Conservation (phyloP, 1,140 invertebrate genomes). For the Drosophila albomicans region DNA sequence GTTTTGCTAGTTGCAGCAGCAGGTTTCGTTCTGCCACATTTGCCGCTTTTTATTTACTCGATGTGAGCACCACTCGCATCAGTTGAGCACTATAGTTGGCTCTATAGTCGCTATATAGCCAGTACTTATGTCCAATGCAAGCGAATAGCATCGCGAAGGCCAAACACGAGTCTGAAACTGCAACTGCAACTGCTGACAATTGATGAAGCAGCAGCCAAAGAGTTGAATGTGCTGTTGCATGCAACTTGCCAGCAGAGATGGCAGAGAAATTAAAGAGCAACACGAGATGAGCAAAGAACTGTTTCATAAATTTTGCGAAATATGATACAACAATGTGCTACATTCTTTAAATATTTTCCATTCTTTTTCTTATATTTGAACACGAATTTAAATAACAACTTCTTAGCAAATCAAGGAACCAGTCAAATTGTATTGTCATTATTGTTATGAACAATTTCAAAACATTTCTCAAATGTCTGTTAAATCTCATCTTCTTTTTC, state of each 20-base stretch:
- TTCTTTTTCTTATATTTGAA: too few relatives aligned
- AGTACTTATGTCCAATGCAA: slow-evolving; percentile 37
- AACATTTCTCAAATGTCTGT: too few relatives aligned
- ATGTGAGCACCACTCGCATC: slow-evolving; percentile 31
- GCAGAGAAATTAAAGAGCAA: neutral
- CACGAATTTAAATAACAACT: too few relatives aligned
- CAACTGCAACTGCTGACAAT: slow-evolving; percentile 40
- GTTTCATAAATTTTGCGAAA: too few relatives aligned
- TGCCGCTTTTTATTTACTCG: slow-evolving; percentile 67
- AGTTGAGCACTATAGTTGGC: slow-evolving; percentile 38
- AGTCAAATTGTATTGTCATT: too few relatives aligned
- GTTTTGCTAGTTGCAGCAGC: slow-evolving; percentile 18
- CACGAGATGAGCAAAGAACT: neutral
- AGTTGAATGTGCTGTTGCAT: neutral
- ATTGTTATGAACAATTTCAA: too few relatives aligned
- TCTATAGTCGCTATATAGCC: slow-evolving; percentile 45
- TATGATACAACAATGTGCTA: too few relatives aligned
- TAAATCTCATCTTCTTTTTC: too few relatives aligned
- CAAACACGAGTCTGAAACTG: neutral
- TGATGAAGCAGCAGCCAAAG: neutral
- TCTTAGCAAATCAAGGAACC: too few relatives aligned
- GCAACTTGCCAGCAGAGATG: too few relatives aligned
- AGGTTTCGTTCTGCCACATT: slow-evolving; percentile 68
- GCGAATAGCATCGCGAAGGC: slow-evolving; percentile 16
- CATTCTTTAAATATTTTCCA: too few relatives aligned